A percentile compares a stretch with the other conserved stretches of the same genome.
Evolutionary conservation across 37 sponge, comb jelly and placozoan genomes (phyloP).

Genomic region (Spongia lamella): DNA sequence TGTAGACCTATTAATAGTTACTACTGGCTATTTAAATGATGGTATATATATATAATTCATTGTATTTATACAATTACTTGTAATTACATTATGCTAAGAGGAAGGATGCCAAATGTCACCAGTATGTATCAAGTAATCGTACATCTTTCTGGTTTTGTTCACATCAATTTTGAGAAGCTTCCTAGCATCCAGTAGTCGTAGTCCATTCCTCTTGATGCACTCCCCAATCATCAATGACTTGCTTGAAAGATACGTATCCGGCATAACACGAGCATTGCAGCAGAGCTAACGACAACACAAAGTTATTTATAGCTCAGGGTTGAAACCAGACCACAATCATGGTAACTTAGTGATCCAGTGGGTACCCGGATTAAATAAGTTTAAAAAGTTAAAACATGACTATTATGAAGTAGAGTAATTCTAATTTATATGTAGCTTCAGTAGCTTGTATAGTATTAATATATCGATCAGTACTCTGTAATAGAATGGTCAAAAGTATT

Average conservation of each 20-base stretch:
- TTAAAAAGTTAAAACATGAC: background rate
- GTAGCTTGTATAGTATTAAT: background rate
- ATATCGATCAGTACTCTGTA: background rate
- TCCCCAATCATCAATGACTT: constrained; percentile 50
- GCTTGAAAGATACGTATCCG: constrained; percentile 58
- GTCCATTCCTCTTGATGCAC: constrained; percentile 30
- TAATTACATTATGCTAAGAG: too few species aligned
- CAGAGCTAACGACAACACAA: constrained; percentile 55
- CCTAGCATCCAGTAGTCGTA: constrained; percentile 73
- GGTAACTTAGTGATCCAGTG: too few species aligned
- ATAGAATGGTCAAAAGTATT: background rate
- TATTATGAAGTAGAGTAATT: background rate
- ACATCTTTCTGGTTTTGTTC: constrained; percentile 86
- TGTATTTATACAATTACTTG: too few species aligned
- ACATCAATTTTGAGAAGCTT: constrained; percentile 80
- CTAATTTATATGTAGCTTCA: too few species aligned
- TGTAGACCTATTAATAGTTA: too few species aligned
- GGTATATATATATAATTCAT: too few species aligned
- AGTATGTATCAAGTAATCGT: constrained; percentile 50
- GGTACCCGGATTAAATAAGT: background rate
- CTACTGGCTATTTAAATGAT: too few species aligned
- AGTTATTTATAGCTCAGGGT: too few species aligned
- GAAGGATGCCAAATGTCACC: constrained; percentile 8
- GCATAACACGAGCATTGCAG: constrained; percentile 45
- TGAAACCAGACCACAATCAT: too few species aligned